Percentiles rank a stretch among this genome's conserved stretches.
phyloP scores from a whole-genome alignment of 2,797 vertebrate species.

The Monodelphis domestica region DNA sequence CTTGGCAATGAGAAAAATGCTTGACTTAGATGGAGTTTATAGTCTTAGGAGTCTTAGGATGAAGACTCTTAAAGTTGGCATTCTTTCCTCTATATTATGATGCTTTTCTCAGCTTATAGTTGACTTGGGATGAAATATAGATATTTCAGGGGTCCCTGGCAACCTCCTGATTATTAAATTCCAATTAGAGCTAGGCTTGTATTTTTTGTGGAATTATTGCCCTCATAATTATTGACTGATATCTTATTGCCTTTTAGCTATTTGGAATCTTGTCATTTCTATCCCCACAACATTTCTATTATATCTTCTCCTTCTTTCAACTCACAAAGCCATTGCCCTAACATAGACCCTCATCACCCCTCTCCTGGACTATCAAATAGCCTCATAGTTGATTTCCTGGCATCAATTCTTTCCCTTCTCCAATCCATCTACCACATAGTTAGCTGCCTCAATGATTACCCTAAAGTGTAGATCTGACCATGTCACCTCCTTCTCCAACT shows the following conservation, averaged over 20 bases:
- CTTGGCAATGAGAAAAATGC: background rate
- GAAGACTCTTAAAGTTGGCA: background rate
- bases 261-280: too few relatives aligned
- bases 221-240: background rate
- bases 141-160: background rate
- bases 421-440: too few relatives aligned
- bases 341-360: too few relatives aligned
- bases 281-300: too few relatives aligned
- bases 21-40: background rate
- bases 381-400: too few relatives aligned
- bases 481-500: background rate
- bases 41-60: background rate
- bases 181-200: background rate
- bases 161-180: background rate
- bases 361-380: too few relatives aligned
- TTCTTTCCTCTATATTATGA: background rate
- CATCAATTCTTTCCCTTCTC: too few relatives aligned
- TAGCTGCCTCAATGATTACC: too few relatives aligned
- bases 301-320: too few relatives aligned
- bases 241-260: background rate
- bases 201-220: background rate
- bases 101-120: background rate
- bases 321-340: too few relatives aligned
- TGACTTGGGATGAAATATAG: background rate
- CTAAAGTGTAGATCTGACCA: too few relatives aligned